Base-by-base conservation (phyloP, 1,140 invertebrate genomes). In the Theocolax elegans region DNA sequence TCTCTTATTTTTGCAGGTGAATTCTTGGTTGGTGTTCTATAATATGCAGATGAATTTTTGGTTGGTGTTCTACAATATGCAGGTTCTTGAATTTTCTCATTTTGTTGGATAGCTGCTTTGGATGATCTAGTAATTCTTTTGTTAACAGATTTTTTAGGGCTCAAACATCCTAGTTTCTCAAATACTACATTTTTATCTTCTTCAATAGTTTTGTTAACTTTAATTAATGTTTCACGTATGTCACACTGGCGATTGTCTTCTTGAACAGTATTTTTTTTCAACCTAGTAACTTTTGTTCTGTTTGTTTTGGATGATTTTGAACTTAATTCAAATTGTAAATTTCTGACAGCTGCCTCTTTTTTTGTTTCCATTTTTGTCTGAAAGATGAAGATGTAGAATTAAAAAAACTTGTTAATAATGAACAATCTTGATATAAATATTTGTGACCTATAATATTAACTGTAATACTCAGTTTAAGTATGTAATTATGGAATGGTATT, bases 1-100 rank as follows among this genome's bases (percentile, higher is more conserved):
- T 91, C 89, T 59, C 75, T 73, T 44, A 12, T 27, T 27, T 88
- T 88, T 1, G 81, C 80, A 31, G 88, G 80, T 29, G 23, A 23
- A 1, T 48, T 31, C 35, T 66, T 71, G 3, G 53, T 71, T 10
- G 69, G 69, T 10, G 69, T 71, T 21, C 51, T 71, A 15, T 15
- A 56, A 35, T 46, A 46, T 15, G 23, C 38, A 25, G 59, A 38
- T 23, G 23, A 23, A 1, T 48, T 31, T 44, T 66, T 71, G 7
- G 53, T 71, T 10, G 69, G 69, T n/a, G 69, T 71, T 21, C 48
- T 71, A 15, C 13, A 56, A 35, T 46, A 46, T 21, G 23, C 38
- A 25, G 59, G 48, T 23, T 70, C 67, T 51, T 54, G 35, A 27
- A 8, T 4, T 15, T 46, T 40, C 29, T 64, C 51, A 4, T 59